Percentiles rank a stretch among this genome's conserved stretches.
phyloP scores from a whole-genome alignment of 2,797 vertebrate genomes.

The Paratrypauchen microcephalus region DNA sequence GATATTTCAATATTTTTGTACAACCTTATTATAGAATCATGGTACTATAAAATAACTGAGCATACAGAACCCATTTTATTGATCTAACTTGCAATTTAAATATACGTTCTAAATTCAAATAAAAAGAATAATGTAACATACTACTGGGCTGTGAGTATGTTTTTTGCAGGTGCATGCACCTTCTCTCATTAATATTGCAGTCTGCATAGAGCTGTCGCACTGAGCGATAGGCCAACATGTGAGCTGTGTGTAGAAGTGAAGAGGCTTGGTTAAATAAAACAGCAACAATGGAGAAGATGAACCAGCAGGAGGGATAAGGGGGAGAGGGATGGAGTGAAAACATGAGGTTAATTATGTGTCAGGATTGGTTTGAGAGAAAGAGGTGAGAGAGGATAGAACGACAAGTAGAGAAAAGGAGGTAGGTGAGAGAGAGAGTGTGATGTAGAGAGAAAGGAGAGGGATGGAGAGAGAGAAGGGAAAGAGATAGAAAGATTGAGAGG shows the following conservation, averaged over 20 bases:
- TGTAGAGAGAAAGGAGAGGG: no score
- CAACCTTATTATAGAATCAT: no score
- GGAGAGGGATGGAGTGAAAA: slow-evolving; percentile 7
- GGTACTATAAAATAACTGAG: no score
- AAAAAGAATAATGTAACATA: no score
- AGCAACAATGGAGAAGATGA: slow-evolving; percentile 27
- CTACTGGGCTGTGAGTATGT: no score
- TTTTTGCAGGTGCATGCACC: no score
- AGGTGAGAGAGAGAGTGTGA: not conserved
- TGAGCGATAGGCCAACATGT: slow-evolving; percentile 18
- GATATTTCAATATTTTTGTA: no score
- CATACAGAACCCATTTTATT: no score
- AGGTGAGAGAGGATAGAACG: not conserved
- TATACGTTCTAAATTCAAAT: no score
- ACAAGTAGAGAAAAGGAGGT: not conserved
- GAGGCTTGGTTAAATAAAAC: slow-evolving; percentile 22
- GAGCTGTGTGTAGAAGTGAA: slow-evolving; percentile 52
- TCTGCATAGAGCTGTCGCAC: not conserved
- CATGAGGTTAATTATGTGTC: slow-evolving; percentile 13
- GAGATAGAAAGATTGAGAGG: not conserved
- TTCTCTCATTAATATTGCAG: not conserved
- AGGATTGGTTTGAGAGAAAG: not conserved
- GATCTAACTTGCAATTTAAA: no score
- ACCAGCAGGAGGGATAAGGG: slow-evolving; percentile 11
- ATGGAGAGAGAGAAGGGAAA: no score